Conservation (phyloP, 92 coral and sea anemone species). For the Porites evermanni region DNA sequence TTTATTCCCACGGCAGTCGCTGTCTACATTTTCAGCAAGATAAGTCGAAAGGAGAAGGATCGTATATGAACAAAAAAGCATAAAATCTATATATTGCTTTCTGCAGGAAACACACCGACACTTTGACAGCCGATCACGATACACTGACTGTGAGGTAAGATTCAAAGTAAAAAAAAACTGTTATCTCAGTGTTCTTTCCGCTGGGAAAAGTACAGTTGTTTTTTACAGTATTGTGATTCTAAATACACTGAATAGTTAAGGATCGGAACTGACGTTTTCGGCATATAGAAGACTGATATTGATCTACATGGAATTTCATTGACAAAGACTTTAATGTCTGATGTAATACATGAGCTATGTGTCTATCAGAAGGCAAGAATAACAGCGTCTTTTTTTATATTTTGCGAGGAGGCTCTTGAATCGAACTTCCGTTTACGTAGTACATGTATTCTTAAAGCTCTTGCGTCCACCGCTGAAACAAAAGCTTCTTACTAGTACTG, state of each 20-base stretch:
- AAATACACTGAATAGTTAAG: background rate
- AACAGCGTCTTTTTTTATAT: too few species aligned
- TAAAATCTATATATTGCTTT: too few species aligned
- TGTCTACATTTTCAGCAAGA: too few species aligned
- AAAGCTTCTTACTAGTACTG: too few species aligned
- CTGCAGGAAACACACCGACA: too few species aligned
- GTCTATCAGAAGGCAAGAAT: background rate
- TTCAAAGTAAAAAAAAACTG: too few species aligned
- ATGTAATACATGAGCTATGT: background rate
- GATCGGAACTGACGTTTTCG: constrained; percentile 2
- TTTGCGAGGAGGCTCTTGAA: background rate
- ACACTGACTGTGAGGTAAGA: too few species aligned
- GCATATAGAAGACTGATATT: background rate
- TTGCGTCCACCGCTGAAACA: background rate
- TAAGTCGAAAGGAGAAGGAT: too few species aligned
- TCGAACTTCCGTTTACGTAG: background rate
- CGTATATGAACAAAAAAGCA: too few species aligned
- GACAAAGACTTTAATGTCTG: background rate
- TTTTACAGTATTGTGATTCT: too few species aligned
- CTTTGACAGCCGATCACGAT: too few species aligned
- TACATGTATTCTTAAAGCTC: background rate
- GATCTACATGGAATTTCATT: constrained; percentile 9
- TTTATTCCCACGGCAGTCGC: too few species aligned
- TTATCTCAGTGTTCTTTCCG: background rate
- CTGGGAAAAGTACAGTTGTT: background rate